These are phyloP conservation scores for Capricornis sumatraensis DNA, from an alignment of 2,113 vertebrate species.

Conservation along the genomic window DNA sequence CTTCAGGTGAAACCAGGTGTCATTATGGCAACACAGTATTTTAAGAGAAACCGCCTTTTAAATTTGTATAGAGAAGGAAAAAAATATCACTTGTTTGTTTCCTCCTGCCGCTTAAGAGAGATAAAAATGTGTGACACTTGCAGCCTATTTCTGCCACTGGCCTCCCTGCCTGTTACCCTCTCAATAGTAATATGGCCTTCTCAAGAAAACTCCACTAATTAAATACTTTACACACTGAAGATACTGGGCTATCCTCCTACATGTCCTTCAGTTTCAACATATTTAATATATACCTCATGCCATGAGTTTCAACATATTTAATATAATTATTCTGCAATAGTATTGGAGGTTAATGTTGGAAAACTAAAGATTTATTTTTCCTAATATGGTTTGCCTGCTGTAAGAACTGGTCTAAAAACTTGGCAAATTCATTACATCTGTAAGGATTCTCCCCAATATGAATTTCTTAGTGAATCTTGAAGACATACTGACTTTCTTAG, in stretches of 20 bases:
- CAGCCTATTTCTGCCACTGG: too few relatives aligned
- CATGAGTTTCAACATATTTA: neutral
- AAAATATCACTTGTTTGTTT: too few relatives aligned
- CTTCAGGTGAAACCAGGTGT: too few relatives aligned
- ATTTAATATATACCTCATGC: too few relatives aligned
- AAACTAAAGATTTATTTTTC: neutral
- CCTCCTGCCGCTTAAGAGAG: too few relatives aligned
- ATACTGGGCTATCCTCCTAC: neutral
- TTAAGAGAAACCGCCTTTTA: too few relatives aligned
- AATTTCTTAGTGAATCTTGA: neutral
- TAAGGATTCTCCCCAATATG: neutral
- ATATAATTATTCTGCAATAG: neutral
- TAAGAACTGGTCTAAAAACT: neutral
- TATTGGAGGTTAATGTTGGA: neutral
- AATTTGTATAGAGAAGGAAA: too few relatives aligned
- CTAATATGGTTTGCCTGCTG: neutral
- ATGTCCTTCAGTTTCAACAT: neutral
- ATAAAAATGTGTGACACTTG: too few relatives aligned
- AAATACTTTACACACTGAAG: neutral
- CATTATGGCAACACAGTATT: too few relatives aligned
- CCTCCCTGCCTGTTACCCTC: too few relatives aligned
- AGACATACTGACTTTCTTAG: neutral
- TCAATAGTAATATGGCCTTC: neutral
- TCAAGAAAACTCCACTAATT: neutral
- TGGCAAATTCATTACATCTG: neutral